Base-by-base conservation (phyloP, 2,888 invertebrate genomes). In the Operophtera brumata region DNA sequence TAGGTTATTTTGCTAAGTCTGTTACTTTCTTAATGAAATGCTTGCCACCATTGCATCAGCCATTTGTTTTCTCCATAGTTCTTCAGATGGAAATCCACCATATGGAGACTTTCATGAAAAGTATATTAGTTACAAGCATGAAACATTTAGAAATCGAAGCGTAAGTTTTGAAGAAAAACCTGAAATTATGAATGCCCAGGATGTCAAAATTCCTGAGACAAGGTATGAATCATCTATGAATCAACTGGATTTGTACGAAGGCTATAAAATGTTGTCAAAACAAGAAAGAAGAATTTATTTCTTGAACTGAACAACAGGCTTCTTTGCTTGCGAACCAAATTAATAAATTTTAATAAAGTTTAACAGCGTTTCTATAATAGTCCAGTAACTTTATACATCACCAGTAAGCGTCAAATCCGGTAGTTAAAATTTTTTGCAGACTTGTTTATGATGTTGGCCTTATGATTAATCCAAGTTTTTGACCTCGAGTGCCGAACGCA, bases 31-130 rank as follows among this genome's bases (percentile, higher is more conserved):
- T 32, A 32, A 45, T 47, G 7, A 58, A 46, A 36, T 54, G 57
- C 84, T 82, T 82, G 72, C 74, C 76, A 77, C 73, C 78, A 80
- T 80, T 78, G 80, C 82, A 83, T 81, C 54, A 57, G 54, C 67
- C 80, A 80, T 81, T 73, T 78, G 78, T 84, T 87, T 80, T 89
- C 85, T 89, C 84, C 84, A 79, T 91, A 91, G 91, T 88, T 91
- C 91, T 82, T 90, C 91, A 76, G 90, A 90, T 80, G 89, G 90
- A 58, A 90, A 89, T 86, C 88, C 83, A 78, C 85, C 92, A 76
- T 93, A 92, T 75, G 93, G 95, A 90, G 95, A 95, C 79, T 95
- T 95, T 82, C 95, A 95, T 82, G 95, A 95, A 88, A 94, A 94
- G 82, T 91, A 94, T 73, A 93, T 95, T 80, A 94, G 94, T 80